phyloP scores from a whole-genome alignment of 1,140 invertebrate genomes.

The Halictus rubicundus region DNA sequence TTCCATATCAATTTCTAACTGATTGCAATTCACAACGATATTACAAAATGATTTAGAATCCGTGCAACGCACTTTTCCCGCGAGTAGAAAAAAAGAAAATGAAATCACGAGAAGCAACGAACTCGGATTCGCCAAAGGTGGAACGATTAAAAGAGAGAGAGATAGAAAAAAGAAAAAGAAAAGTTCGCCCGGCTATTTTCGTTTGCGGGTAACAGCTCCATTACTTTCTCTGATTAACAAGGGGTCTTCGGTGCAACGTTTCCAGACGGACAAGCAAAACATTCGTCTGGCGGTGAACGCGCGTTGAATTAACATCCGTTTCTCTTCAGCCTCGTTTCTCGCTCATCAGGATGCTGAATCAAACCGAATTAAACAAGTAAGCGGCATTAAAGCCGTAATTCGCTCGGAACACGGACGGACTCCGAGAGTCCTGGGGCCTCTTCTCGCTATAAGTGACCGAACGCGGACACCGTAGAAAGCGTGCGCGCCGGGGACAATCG shows the following conservation, averaged over 20 bases:
- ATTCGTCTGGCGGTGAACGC: conserved; percentile 12
- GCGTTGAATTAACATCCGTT: conserved; percentile 35
- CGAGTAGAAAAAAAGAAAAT: no score
- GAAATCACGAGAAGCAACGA: not conserved
- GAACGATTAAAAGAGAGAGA: not conserved
- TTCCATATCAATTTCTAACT: no score
- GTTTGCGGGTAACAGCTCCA: not conserved
- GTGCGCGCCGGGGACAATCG: no score
- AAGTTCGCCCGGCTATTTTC: not conserved
- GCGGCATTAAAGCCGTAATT: conserved; percentile 1
- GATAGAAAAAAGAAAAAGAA: no score
- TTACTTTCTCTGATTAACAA: not conserved
- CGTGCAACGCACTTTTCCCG: not conserved
- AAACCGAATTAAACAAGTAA: conserved; percentile 41
- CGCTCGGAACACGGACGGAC: not conserved
- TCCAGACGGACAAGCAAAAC: conserved; percentile 13
- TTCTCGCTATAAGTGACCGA: conserved; percentile 19
- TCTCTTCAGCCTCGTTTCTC: conserved; percentile 35
- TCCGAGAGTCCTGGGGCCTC: not conserved
- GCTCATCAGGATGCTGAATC: conserved; percentile 34
- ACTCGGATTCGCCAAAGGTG: not conserved
- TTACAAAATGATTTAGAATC: no score
- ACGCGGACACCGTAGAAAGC: conserved; percentile 43
- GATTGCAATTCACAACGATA: no score
- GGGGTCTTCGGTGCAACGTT: not conserved